Evolutionary conservation across 1,140 invertebrate species (phyloP), one percentile per base, ranked within the genome.

Genomic region (Patella vulgata): DNA sequence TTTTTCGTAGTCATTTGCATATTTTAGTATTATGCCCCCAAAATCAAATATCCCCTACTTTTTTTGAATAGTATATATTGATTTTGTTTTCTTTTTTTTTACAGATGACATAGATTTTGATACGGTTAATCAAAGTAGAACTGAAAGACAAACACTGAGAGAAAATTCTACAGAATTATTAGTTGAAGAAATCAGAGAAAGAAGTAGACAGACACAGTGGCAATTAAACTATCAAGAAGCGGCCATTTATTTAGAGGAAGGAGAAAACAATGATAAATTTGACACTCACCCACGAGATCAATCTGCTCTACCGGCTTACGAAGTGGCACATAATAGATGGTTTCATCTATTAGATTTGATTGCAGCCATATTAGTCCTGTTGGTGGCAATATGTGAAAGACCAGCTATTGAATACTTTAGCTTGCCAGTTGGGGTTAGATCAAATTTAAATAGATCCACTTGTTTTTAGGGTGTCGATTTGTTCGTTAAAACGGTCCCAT

Each of bases 251-350:
- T 66, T 82, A 72, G 80, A 94, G 90, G 94, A 96, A 89, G 94
- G 93, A 12, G 88, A 89, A 83, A 95, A 96, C 76, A 96, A 96
- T 86, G 93, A 95, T 82, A 95, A 95, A 82, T 96, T 95, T 80
- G 91, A 92, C 75, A 93, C 92, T 5, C 93, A 96, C 84, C 94
- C 94, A 0, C 88, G 89, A 42, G 90, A 90, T 79, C 90, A 90
- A 25, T 90, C 91, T 74, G 92, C 93, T 77, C 83, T 96, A 51
- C 93, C 93, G 11, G 91, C 93, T 0, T 96, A 96, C 82, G 86
- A 95, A 21, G 84, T 94, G 42, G 93, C 94, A 0, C 93, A 96
- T 81, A 95, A 94, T 78, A 88, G 88, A 63, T 93, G 92, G 90
- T 95, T 95, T 84, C 93, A 96, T 81, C 88, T 90, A 1, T 84